These are phyloP conservation scores for Sitobion miscanthi DNA, from an alignment of 1,140 invertebrate genomes.

Conservation along the genomic window DNA sequence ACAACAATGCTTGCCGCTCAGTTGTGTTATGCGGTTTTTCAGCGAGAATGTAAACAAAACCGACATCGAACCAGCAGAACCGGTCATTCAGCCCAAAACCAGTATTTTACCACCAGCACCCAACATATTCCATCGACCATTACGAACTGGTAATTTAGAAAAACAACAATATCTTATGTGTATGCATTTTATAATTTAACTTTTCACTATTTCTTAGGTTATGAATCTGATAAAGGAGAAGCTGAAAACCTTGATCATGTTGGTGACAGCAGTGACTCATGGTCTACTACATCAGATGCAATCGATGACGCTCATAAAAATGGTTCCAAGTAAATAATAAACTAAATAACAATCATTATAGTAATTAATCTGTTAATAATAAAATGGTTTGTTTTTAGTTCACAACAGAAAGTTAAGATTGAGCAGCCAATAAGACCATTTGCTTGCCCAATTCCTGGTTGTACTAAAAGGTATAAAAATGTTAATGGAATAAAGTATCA, in stretches of 20 bases:
- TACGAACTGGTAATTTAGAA: conserved; percentile 22
- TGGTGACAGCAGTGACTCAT: conserved; percentile 82
- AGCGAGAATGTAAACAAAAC: conserved; percentile 50
- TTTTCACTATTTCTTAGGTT: not conserved
- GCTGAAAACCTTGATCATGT: conserved; percentile 20
- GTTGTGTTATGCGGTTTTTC: conserved; percentile 55
- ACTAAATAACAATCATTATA: not conserved
- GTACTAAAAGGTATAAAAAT: conserved; percentile 85
- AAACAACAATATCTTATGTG: not conserved
- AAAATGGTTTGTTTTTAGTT: conserved; percentile 56
- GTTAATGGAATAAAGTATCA: conserved; percentile 89
- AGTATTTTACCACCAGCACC: conserved; percentile 52
- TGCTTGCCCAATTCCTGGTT: conserved; percentile 82
- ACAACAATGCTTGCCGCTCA: conserved; percentile 51
- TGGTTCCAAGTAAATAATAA: conserved; percentile 69
- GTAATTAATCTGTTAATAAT: not conserved
- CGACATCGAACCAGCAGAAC: conserved; percentile 43
- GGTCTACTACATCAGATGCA: conserved; percentile 75
- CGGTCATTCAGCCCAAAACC: conserved; percentile 48
- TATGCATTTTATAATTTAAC: not conserved
- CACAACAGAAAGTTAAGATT: conserved; percentile 63
- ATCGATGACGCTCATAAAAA: conserved; percentile 64
- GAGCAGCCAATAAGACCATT: conserved; percentile 71
- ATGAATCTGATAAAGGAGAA: conserved; percentile 59
- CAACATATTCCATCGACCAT: conserved; percentile 44